Conservation (phyloP, 2,797 vertebrate species). For the Hydrolagus colliei region DNA sequence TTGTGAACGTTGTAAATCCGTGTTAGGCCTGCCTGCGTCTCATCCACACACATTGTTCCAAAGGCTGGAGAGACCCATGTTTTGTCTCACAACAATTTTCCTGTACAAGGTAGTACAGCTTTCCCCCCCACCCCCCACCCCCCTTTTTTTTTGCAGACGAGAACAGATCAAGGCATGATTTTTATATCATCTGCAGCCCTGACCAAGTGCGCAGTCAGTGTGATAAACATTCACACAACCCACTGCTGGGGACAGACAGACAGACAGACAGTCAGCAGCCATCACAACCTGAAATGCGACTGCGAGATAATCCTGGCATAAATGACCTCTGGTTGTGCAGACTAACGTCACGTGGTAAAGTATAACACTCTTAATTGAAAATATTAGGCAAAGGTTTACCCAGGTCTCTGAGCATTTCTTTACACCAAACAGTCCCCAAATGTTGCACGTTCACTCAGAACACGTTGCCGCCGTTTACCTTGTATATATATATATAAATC, state of each 20-base stretch:
- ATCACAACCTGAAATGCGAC: background rate
- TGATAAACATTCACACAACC: background rate
- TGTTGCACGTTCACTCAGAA: background rate
- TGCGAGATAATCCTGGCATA: background rate
- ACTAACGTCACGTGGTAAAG: conserved; percentile 5
- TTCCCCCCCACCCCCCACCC: too few species aligned
- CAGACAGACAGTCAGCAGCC: background rate
- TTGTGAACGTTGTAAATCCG: background rate
- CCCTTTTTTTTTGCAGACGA: background rate
- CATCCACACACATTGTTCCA: background rate
- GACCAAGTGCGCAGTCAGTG: background rate
- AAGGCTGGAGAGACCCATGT: background rate
- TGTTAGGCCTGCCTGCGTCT: background rate
- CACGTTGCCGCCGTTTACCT: background rate
- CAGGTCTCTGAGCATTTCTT: background rate
- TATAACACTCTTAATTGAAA: background rate
- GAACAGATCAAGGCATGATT: background rate
- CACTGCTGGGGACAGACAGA: too few species aligned
- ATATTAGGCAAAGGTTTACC: background rate
- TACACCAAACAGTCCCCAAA: background rate
- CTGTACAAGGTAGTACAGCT: background rate
- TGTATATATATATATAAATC: too few species aligned
- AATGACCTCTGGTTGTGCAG: background rate
- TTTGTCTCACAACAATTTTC: background rate
- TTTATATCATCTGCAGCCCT: background rate